Conservation (phyloP, 2,888 invertebrate genomes). For the Polydrusus cervinus region DNA sequence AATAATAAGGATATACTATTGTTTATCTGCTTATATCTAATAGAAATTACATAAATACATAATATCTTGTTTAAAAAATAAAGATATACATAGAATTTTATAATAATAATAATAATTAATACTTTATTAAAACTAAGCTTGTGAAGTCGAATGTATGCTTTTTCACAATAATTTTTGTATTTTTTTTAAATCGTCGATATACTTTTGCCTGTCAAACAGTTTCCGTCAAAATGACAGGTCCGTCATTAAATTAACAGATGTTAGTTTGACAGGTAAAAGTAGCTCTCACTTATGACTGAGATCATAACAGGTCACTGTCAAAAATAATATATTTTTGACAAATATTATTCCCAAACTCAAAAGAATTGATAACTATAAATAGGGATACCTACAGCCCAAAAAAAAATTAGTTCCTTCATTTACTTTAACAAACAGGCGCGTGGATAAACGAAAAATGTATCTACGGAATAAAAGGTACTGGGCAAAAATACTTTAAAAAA, state of each 20-base stretch:
- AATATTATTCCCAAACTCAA: slow-evolving; percentile 25
- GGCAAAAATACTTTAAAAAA: background rate
- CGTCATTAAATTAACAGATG: slow-evolving; percentile 9
- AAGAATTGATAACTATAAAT: slow-evolving; percentile 1
- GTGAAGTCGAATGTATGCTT: slow-evolving; percentile 38
- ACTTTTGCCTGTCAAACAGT: slow-evolving; percentile 27
- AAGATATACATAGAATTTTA: slow-evolving; percentile 46
- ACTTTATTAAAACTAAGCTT: slow-evolving; percentile 38
- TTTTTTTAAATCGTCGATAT: background rate
- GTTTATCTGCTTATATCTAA: slow-evolving; percentile 29
- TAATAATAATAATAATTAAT: slow-evolving; percentile 52
- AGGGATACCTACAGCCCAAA: background rate
- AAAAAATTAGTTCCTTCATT: background rate
- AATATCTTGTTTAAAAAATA: slow-evolving; percentile 51
- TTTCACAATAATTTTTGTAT: slow-evolving; percentile 28
- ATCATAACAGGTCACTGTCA: slow-evolving; percentile 39
- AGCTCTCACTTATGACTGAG: slow-evolving; percentile 34
- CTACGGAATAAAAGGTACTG: too few species aligned
- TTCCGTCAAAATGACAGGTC: slow-evolving; percentile 8
- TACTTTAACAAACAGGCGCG: too few species aligned
- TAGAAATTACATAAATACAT: slow-evolving; percentile 49
- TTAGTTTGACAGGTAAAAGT: slow-evolving; percentile 20
- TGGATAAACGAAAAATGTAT: too few species aligned
- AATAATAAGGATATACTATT: slow-evolving; percentile 43
- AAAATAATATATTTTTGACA: slow-evolving; percentile 28